Evolutionary conservation across 2,797 vertebrate genomes (phyloP).

Genomic region (Streptopelia turtur): DNA sequence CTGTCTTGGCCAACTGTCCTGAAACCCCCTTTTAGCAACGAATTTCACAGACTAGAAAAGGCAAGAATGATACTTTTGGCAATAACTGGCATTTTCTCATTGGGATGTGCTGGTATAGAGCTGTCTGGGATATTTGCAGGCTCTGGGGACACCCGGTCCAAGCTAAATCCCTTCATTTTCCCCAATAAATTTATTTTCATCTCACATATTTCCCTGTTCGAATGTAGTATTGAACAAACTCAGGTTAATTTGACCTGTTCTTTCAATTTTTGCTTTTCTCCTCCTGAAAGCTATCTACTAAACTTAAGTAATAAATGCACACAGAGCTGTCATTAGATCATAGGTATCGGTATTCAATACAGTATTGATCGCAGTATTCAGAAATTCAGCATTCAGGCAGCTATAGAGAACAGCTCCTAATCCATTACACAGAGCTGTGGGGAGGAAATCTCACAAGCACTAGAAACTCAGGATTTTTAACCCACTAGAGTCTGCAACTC

Average conservation of each 20-base stretch:
- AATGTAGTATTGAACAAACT: not conserved
- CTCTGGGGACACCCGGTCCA: not conserved
- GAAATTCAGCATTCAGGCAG: conserved; percentile 2
- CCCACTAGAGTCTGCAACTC: not conserved
- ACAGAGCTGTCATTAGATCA: not conserved
- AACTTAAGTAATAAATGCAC: not conserved
- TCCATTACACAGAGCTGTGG: not conserved
- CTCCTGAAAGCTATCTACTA: not conserved
- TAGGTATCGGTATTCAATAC: not conserved
- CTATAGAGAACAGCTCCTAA: not conserved
- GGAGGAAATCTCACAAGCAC: not conserved
- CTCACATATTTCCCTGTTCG: not conserved
- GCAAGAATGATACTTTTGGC: not conserved
- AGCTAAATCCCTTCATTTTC: not conserved
- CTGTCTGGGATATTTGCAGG: not conserved
- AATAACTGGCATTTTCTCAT: not conserved
- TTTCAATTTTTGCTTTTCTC: not conserved
- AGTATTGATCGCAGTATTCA: conserved; percentile 22
- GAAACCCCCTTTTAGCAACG: not conserved
- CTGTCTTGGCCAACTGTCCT: not conserved
- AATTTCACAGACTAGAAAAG: not conserved
- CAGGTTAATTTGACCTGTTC: not conserved
- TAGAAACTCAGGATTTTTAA: not conserved
- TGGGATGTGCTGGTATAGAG: not conserved
- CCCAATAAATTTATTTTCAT: not conserved